Conservation (phyloP, 2,888 invertebrate species). For the Sarcophaga rosellei region DNA sequence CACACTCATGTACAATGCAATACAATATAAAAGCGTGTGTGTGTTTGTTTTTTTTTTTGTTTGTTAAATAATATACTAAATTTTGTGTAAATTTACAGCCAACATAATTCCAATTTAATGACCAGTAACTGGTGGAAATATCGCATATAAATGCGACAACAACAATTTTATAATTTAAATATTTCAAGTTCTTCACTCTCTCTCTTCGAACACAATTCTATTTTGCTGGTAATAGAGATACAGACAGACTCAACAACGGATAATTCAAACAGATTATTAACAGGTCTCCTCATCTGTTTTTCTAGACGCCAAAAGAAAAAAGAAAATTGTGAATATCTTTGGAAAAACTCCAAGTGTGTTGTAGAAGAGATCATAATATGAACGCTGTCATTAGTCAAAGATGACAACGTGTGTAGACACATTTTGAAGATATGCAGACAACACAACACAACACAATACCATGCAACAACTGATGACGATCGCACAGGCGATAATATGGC, state of each 20-base stretch:
- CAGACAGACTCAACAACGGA: background rate
- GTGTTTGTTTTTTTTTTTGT: too few relatives aligned
- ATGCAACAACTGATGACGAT: constrained; percentile 41
- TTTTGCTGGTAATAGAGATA: constrained; percentile 32
- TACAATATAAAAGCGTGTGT: background rate
- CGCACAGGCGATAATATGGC: background rate
- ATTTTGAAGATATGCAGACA: constrained; percentile 52
- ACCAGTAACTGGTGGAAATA: constrained; percentile 66
- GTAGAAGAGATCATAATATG: constrained; percentile 66
- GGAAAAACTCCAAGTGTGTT: constrained; percentile 68
- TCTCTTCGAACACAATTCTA: constrained; percentile 1
- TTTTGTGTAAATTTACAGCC: constrained; percentile 69
- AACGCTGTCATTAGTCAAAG: constrained; percentile 68
- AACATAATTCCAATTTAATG: constrained; percentile 69
- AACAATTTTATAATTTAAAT: constrained; percentile 56
- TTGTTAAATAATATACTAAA: constrained; percentile 65
- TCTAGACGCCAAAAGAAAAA: constrained; percentile 47
- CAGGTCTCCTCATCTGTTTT: constrained; percentile 49
- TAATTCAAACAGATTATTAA: constrained; percentile 55
- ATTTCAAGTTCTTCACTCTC: constrained; percentile 35
- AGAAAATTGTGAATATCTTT: constrained; percentile 53
- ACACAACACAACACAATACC: constrained; percentile 1
- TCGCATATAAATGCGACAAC: constrained; percentile 13
- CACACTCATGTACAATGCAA: background rate
- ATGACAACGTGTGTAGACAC: constrained; percentile 66